Evolutionary conservation across 2,797 vertebrate genomes (phyloP), one percentile per base, ranked within the genome.

Genomic region (Pempheris klunzingeri): DNA sequence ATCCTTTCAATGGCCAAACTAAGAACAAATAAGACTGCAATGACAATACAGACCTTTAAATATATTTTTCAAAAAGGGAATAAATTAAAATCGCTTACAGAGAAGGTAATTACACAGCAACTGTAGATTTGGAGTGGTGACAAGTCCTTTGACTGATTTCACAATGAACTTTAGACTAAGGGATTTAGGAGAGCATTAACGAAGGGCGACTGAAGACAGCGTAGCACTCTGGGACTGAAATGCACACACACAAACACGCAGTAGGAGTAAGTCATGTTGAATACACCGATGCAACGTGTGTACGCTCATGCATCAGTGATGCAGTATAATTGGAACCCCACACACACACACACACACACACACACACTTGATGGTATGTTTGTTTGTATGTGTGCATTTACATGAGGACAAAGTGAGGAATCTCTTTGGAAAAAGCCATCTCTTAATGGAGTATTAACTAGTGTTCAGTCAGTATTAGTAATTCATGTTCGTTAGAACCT

Each of bases 31-130:
- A 92, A 93, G 91, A 92, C 93, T 94, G 90, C 93, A 93, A 90
- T 92, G 93, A 94, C 88, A 80, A 93, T 91, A 92, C 91, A 95
- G 94, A 94, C 94, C 89, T 96, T 96, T 95, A 74, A 92, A 93
- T 96, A 95, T 96, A 95, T 96, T 95, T 96, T 96, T 96, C 95
- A 96, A 96, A 97, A 97, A 96, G 93, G 93, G 94, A 95, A 95
- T 93, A 93, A 94, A 95, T 88, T 82, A 90, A 92, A 92, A 92
- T 87, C 50, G 83, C 90, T 92, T 91, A 80, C 87, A 92, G 90
- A 93, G 91, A 94, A 92, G 93, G 94, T 94, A 91, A 91, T 93
- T 94, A 97, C 96, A 96, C 96, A 96, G 93, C 95, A 96, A 96
- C 97, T 97, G 97, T 97, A 97, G 97, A 97, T 91, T 93, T 88